These are phyloP conservation scores for Sceloporus undulatus DNA, from an alignment of 2,113 vertebrate genomes.

Conservation along the genomic window DNA sequence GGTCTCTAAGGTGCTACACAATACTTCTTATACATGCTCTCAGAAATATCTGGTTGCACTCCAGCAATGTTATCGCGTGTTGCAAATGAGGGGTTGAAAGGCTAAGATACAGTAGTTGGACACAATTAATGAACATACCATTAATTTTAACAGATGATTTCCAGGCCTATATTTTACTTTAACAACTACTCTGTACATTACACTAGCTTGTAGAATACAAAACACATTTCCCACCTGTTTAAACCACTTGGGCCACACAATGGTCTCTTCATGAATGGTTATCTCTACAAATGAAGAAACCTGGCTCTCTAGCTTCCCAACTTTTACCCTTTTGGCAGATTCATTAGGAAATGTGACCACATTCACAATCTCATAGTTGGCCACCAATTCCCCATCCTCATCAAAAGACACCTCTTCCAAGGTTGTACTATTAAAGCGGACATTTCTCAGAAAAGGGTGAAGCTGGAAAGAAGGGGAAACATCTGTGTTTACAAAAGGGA, in stretches of 20 bases:
- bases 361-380: conserved; percentile 19
- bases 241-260: conserved; percentile 20
- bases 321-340: background rate
- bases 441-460: conserved; percentile 6
- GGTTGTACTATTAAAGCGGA: background rate
- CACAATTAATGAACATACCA: no score
- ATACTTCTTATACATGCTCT: no score
- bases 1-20: no score
- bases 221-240: conserved; percentile 16
- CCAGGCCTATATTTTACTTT: no score
- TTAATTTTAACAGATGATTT: no score
- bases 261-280: conserved; percentile 2
- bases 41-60: no score
- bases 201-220: background rate
- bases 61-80: no score
- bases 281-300: background rate
- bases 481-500: background rate
- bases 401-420: background rate
- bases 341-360: conserved; percentile 23
- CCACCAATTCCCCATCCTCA: background rate
- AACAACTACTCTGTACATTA: background rate
- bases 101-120: no score
- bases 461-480: background rate
- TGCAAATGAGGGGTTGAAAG: no score
- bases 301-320: conserved; percentile 2